phyloP scores from a whole-genome alignment of 2,888 invertebrate species.

The Eupithecia subumbrata region DNA sequence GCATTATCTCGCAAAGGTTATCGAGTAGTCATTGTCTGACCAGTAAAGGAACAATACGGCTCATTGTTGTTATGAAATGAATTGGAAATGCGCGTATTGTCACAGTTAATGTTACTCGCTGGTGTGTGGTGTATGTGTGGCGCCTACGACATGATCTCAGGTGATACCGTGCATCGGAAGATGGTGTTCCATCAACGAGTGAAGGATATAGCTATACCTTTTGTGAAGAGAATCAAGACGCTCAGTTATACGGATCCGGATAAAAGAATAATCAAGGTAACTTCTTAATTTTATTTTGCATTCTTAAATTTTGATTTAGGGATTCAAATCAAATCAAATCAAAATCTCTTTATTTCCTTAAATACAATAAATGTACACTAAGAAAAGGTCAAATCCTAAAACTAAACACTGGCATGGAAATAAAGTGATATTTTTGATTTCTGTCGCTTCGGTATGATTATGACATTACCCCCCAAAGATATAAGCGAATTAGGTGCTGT shows the following conservation, averaged over 20 bases:
- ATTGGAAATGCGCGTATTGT: slow-evolving; percentile 67
- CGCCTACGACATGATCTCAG: slow-evolving; percentile 74
- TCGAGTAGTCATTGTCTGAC: slow-evolving; percentile 50
- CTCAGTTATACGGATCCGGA: slow-evolving; percentile 73
- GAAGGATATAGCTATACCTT: slow-evolving; percentile 78
- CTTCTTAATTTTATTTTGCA: background rate
- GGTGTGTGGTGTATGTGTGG: slow-evolving; percentile 61
- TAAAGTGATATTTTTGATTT: no score
- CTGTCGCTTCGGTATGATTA: no score
- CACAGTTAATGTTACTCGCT: slow-evolving; percentile 56
- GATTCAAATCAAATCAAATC: no score
- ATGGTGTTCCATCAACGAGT: slow-evolving; percentile 80
- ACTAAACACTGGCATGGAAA: no score
- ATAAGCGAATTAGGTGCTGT: background rate
- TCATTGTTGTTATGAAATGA: slow-evolving; percentile 54
- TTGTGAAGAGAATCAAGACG: slow-evolving; percentile 74
- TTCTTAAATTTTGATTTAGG: background rate
- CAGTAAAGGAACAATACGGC: slow-evolving; percentile 44
- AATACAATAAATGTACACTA: no score
- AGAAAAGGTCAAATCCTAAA: no score
- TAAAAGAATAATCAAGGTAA: slow-evolving; percentile 72
- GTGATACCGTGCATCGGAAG: slow-evolving; percentile 77
- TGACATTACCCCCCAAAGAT: background rate
- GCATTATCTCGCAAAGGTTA: slow-evolving; percentile 58
- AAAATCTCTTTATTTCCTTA: no score